Base-by-base conservation (phyloP, 2,113 vertebrate genomes). In the Grantiella picta region DNA sequence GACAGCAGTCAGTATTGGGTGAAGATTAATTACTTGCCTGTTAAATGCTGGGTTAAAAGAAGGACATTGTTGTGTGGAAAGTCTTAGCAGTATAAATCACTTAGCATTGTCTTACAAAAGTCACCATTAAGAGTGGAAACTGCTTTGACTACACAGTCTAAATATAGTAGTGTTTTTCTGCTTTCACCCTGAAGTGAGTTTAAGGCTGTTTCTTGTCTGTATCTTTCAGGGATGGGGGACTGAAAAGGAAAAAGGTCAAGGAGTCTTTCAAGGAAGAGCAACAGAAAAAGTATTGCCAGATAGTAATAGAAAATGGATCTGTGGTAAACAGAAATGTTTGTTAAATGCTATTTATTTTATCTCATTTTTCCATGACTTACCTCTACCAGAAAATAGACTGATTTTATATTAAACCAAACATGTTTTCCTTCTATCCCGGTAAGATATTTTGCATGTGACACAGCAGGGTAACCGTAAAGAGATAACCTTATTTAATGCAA, bases 241-340 rank as follows among this genome's bases (percentile, higher is more conserved):
- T 99, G 96, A 99, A 99, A 96, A 98, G 99, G 94, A 98, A 89
- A 31, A 99, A 98, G 47, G 98, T 99, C 79, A 99, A 99, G 94
- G 98, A 99, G 5, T 97, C 97, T 9, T 98, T 98, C 33, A 99
- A 98, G 89, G 98, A 99, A 83, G 98, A 99, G 84, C 99, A 99
- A 76, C 99, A 99, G 98, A 99, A 98, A 96, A 98, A 98, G 81
- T 99, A 99, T 96, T 99, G 98, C 97, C 98, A 97, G 95, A 98
- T 99, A 96, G 96, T 99, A 8, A 92, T 96, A n/a, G 98, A 97
- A 96, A 92, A 98, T 3, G 98, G 77, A 36, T 31, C 49, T 49
- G 64, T 75, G 56, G 83, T 44, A 73, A 89, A 89, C 0, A 1
- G 64, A 72, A 92, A 57, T 61, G 45, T 83, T 83, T 86, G 49